Conservation (phyloP, 2,113 vertebrate species). For the Rhea pennata region DNA sequence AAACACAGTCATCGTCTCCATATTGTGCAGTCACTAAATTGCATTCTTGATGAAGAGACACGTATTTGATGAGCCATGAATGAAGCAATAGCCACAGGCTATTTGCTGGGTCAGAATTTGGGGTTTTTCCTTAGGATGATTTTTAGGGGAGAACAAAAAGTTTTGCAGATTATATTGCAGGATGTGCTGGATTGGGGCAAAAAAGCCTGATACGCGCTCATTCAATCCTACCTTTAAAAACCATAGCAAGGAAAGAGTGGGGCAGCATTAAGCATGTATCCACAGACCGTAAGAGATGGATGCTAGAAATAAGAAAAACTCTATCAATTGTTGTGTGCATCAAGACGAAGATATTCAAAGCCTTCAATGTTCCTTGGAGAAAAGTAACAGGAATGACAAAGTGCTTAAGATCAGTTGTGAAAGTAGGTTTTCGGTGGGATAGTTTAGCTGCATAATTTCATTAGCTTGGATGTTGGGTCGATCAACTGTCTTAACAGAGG, state of each 20-base stretch:
- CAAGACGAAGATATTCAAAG: conserved; percentile 9
- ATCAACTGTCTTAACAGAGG: neutral
- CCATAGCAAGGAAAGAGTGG: neutral
- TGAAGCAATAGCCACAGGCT: neutral
- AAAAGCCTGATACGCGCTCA: neutral
- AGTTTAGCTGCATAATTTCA: neutral
- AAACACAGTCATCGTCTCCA: neutral
- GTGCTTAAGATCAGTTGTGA: neutral
- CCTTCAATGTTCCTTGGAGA: neutral
- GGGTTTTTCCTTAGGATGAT: neutral
- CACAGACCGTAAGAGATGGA: neutral
- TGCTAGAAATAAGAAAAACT: neutral
- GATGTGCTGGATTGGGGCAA: neutral
- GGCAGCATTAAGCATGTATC: neutral
- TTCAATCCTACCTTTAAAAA: neutral
- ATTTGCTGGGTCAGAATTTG: neutral
- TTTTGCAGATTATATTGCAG: neutral
- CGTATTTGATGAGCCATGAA: neutral
- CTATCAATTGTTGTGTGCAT: neutral
- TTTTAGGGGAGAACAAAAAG: neutral
- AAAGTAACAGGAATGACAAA: neutral
- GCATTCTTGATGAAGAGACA: neutral
- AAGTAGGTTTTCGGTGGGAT: neutral
- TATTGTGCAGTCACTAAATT: neutral
- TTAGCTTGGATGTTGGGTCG: neutral